Evolutionary conservation across 1,140 invertebrate genomes (phyloP).

Genomic region (Triops longicaudatus): DNA sequence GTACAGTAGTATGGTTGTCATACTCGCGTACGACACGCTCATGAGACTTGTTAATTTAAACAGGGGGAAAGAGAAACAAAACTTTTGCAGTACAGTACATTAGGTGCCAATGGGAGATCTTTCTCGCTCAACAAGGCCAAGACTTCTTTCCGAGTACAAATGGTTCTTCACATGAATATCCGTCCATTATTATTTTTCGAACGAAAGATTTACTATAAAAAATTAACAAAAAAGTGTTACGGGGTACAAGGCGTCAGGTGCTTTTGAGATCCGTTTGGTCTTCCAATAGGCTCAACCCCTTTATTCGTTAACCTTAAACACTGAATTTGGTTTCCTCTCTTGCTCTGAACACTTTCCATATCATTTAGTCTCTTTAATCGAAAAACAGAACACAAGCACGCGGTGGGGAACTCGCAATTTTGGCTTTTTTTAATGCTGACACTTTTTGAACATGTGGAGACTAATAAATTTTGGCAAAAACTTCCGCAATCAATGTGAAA

Average conservation of each 20-base stretch:
- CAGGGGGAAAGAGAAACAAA: not conserved
- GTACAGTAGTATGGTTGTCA: not conserved
- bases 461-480: constrained; percentile 9
- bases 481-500: constrained; percentile 2
- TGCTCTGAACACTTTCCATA: not conserved
- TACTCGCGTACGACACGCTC: not conserved
- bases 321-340: not conserved
- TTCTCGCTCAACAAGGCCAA: constrained; percentile 9
- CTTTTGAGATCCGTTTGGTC: constrained; percentile 14
- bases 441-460: constrained; percentile 8
- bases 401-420: constrained; percentile 9
- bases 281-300: constrained; percentile 10
- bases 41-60: constrained; percentile 11
- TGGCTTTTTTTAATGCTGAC: constrained; percentile 13
- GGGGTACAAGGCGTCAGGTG: constrained; percentile 13
- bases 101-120: constrained; percentile 11
- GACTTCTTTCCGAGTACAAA: constrained; percentile 15
- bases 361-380: not conserved
- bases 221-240: not conserved
- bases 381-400: constrained; percentile 8
- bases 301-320: constrained; percentile 9
- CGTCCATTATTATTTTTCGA: not conserved
- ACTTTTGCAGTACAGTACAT: constrained; percentile 5
- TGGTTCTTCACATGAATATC: constrained; percentile 1
- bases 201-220: not conserved